These are phyloP conservation scores for Acholoe squamosa DNA, from an alignment of 2,888 invertebrate species.

Conservation along the genomic window DNA sequence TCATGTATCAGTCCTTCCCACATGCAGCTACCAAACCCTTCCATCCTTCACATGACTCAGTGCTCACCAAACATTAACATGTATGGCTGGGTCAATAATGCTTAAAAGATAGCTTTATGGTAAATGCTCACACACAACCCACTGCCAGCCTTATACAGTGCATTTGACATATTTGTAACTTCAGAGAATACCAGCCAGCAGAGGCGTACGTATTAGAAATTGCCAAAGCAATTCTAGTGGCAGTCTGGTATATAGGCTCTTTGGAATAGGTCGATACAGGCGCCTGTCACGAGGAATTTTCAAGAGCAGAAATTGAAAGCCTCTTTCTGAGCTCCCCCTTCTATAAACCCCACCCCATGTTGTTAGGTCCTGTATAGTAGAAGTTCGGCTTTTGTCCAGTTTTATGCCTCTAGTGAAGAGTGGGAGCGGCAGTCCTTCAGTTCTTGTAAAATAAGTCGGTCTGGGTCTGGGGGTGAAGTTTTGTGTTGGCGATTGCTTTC, in stretches of 20 bases:
- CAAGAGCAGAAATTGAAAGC: slow-evolving; percentile 10
- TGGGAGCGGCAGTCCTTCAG: not conserved
- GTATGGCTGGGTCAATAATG: too few species aligned
- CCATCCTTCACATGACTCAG: too few species aligned
- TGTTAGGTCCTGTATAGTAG: not conserved
- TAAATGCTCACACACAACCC: too few species aligned
- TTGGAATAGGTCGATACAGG: not conserved
- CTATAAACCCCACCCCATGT: not conserved
- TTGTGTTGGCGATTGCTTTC: slow-evolving; percentile 4
- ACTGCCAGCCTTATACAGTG: too few species aligned
- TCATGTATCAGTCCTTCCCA: too few species aligned
- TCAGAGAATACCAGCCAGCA: too few species aligned
- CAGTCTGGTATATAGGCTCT: not conserved
- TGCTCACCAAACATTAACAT: too few species aligned
- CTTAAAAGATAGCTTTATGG: too few species aligned
- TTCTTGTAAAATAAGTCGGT: not conserved
- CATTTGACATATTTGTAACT: too few species aligned
- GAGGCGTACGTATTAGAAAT: too few species aligned
- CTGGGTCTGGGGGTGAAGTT: not conserved
- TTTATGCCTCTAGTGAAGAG: not conserved
- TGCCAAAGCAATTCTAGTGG: not conserved
- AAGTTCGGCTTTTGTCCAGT: not conserved
- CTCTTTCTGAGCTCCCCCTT: not conserved
- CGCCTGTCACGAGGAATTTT: not conserved
- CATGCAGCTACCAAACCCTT: too few species aligned